A percentile compares a stretch with the other conserved stretches of the same genome.
Conservation (phyloP, 2,888 invertebrate genomes). For the Epiblema foenella region DNA sequence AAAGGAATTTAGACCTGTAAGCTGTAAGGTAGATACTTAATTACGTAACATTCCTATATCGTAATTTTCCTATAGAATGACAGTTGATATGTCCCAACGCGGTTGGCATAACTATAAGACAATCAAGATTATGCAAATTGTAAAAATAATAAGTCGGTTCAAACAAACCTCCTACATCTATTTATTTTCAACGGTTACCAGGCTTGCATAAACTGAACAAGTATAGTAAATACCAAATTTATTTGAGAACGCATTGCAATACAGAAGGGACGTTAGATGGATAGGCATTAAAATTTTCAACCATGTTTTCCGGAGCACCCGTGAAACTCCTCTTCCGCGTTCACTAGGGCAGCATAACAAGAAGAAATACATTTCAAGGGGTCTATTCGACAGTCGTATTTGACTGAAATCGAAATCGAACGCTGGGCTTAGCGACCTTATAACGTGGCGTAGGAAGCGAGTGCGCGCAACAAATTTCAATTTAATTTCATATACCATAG, state of each 20-base stretch:
- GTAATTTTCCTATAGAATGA: too few species aligned
- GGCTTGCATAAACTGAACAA: too few species aligned
- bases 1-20: too few species aligned
- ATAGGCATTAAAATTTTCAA: too few species aligned
- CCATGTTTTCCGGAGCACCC: background rate
- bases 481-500: background rate
- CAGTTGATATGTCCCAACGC: too few species aligned
- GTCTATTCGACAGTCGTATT: background rate
- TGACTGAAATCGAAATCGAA: background rate
- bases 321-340: slow-evolving; percentile 5
- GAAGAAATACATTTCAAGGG: background rate
- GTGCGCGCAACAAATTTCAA: background rate
- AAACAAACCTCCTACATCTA: background rate
- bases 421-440: too few species aligned
- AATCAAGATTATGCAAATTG: too few species aligned
- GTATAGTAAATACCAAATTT: background rate
- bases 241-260: background rate
- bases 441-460: background rate
- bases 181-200: background rate
- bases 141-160: too few species aligned
- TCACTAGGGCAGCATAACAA: slow-evolving; percentile 3
- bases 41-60: too few species aligned
- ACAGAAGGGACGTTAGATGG: background rate
- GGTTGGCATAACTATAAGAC: too few species aligned
- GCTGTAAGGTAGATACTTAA: too few species aligned